phyloP scores from a whole-genome alignment of 2,797 vertebrate genomes.

The Pelodytes ibericus region DNA sequence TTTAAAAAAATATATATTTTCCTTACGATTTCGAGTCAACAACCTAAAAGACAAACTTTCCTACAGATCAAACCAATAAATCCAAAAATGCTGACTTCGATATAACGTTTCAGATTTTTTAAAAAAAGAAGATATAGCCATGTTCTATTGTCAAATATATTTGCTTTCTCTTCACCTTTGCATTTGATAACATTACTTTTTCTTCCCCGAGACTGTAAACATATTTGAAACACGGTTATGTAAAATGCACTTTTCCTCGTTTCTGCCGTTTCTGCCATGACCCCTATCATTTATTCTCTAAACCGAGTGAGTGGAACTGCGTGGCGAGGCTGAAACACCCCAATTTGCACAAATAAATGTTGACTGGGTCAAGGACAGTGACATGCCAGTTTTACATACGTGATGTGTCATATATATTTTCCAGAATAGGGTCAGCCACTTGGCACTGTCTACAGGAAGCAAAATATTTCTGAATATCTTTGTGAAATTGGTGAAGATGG shows the following conservation, averaged over 20 bases:
- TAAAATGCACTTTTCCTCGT: constrained; percentile 42
- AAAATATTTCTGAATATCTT: constrained; percentile 25
- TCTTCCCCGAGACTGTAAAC: constrained; percentile 21
- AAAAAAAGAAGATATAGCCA: neutral
- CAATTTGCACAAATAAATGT: constrained; percentile 55
- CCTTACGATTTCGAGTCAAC: no score
- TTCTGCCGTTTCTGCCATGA: constrained; percentile 34
- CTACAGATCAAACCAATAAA: neutral
- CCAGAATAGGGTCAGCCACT: constrained; percentile 41
- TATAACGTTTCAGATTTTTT: neutral
- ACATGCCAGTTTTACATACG: constrained; percentile 40
- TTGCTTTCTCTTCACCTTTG: neutral
- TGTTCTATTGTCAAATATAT: constrained; percentile 4
- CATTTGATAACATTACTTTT: neutral
- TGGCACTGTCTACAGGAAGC: constrained; percentile 8
- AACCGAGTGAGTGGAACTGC: constrained; percentile 34
- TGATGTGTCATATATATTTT: constrained; percentile 43
- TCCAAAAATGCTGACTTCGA: neutral
- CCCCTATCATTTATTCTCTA: constrained; percentile 50
- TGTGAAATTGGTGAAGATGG: constrained; percentile 33
- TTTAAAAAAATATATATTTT: no score
- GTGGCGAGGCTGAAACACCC: constrained; percentile 21
- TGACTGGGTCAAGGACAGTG: constrained; percentile 55
- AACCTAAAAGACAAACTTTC: neutral
- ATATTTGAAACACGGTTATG: constrained; percentile 41